These are phyloP conservation scores for Leptopilina drosophilae DNA, from an alignment of 2,888 invertebrate species.

Conservation along the genomic window DNA sequence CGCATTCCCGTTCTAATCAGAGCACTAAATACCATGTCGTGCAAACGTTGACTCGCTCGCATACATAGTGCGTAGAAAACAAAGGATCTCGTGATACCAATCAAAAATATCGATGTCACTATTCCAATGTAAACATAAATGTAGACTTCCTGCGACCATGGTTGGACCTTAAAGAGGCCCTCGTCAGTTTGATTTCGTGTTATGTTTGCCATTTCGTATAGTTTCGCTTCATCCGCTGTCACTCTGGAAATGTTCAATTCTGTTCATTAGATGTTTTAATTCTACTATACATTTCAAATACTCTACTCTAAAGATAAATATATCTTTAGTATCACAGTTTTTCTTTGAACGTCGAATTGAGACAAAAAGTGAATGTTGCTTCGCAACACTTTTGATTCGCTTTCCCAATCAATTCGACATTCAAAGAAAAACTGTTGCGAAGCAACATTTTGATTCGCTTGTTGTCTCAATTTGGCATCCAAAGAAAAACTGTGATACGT, in stretches of 20 bases:
- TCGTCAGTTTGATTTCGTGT: conserved; percentile 46
- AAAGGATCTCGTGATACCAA: conserved; percentile 77
- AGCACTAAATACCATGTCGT: conserved; percentile 79
- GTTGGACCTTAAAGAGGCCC: conserved; percentile 24
- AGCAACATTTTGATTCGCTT: too few species aligned
- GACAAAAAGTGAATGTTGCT: too few species aligned
- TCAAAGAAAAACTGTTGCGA: too few species aligned
- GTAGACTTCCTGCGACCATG: conserved; percentile 69
- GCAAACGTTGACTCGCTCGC: conserved; percentile 78
- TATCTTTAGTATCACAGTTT: too few species aligned
- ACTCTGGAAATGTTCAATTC: conserved; percentile 78
- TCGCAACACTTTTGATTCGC: too few species aligned
- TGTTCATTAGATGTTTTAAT: too few species aligned
- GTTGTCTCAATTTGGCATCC: too few species aligned
- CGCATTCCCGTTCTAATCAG: conserved; percentile 80
- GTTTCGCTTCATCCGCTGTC: conserved; percentile 78
- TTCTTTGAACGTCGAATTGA: too few species aligned
- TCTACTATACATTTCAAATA: too few species aligned
- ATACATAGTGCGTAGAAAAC: conserved; percentile 78
- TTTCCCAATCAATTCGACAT: too few species aligned
- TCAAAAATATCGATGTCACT: conserved; percentile 73
- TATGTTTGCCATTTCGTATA: conserved; percentile 42
- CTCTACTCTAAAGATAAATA: too few species aligned
- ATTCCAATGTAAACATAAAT: conserved; percentile 82
- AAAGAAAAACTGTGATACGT: too few species aligned